phyloP scores from a whole-genome alignment of 2,888 invertebrate species.

The Pachliopta kotzebuea region DNA sequence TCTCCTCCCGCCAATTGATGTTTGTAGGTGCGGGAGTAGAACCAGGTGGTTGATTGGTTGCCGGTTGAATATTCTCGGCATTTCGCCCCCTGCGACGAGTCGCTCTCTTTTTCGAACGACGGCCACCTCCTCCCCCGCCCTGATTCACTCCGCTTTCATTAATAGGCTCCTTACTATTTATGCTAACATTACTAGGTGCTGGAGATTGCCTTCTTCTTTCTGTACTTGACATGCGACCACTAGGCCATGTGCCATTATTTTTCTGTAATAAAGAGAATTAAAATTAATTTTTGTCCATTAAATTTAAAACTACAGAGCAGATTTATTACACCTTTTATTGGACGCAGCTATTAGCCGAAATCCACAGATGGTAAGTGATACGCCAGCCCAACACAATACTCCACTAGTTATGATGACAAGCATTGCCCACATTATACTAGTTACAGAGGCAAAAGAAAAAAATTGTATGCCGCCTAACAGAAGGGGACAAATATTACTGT shows the following conservation, averaged over 20 bases:
- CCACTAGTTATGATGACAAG: too few relatives aligned
- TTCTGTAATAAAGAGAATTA: conserved; percentile 43
- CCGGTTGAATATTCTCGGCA: conserved; percentile 45
- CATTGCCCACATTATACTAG: too few relatives aligned
- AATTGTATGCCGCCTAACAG: too few relatives aligned
- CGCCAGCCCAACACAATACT: too few relatives aligned
- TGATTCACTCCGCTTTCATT: conserved; percentile 32
- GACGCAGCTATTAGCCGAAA: too few relatives aligned
- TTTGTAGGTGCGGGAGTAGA: conserved; percentile 48
- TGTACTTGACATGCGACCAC: conserved; percentile 54
- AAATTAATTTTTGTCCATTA: not conserved
- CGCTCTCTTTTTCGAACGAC: conserved; percentile 38
- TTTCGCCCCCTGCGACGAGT: conserved; percentile 42
- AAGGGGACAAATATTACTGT: too few relatives aligned
- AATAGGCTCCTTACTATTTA: conserved; percentile 16
- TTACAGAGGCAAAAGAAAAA: too few relatives aligned
- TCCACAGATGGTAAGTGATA: too few relatives aligned
- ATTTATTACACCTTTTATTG: not conserved
- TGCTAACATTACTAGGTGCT: conserved; percentile 34
- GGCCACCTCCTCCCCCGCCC: conserved; percentile 32
- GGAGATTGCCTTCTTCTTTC: conserved; percentile 63
- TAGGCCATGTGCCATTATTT: conserved; percentile 51
- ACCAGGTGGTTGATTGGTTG: conserved; percentile 40
- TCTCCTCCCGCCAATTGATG: conserved; percentile 73
- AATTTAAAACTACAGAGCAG: not conserved